phyloP scores from a whole-genome alignment of 1,140 invertebrate genomes.

The Mactra quadrangularis region DNA sequence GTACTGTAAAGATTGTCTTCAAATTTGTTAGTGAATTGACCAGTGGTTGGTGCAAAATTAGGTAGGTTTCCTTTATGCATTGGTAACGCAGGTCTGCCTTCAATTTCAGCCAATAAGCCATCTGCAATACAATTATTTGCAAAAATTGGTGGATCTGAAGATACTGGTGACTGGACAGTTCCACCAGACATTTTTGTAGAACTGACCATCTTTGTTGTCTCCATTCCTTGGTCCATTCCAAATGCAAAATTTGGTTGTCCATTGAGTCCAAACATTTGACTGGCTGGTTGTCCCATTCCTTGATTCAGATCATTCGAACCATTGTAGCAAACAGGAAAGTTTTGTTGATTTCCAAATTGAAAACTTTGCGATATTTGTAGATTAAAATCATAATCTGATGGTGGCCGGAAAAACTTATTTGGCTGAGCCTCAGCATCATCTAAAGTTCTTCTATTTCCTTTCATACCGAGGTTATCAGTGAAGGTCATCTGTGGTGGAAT shows the following conservation, averaged over 20 bases:
- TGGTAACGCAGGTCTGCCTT: not conserved
- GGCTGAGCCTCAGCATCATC: constrained; percentile 39
- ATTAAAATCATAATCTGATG: not conserved
- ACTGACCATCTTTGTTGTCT: constrained; percentile 29
- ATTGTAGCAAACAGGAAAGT: not conserved
- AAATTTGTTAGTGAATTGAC: not conserved
- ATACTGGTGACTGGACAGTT: constrained; percentile 41
- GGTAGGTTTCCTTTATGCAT: not conserved
- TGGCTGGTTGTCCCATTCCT: not conserved
- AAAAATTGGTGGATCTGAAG: not conserved
- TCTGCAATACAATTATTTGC: constrained; percentile 21
- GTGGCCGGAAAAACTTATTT: constrained; percentile 19
- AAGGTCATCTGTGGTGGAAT: constrained; percentile 13
- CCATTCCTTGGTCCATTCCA: not conserved
- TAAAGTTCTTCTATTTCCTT: not conserved
- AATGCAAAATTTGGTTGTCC: not conserved
- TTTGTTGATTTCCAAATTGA: not conserved
- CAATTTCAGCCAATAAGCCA: constrained; percentile 1
- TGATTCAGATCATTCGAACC: not conserved
- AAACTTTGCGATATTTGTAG: not conserved
- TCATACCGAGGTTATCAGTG: not conserved
- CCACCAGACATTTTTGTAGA: constrained; percentile 33
- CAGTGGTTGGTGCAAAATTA: constrained; percentile 5
- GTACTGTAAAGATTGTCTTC: not conserved
- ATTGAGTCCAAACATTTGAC: constrained; percentile 1